Conservation (phyloP, 2,888 invertebrate genomes). For the Drosophila affinis region DNA sequence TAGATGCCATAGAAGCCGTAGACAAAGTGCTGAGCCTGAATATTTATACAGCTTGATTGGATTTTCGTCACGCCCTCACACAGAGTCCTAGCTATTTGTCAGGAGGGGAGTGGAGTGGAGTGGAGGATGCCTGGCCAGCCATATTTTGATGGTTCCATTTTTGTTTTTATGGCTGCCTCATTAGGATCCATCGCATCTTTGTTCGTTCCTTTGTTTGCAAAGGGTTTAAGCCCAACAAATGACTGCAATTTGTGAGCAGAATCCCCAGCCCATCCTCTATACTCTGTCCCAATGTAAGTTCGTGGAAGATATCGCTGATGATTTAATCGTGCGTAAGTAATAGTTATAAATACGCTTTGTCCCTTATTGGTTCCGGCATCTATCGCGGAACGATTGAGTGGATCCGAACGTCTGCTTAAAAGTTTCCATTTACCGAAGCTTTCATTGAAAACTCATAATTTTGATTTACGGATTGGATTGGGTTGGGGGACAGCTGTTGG, state of each 20-base stretch:
- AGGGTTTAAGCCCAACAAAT: conserved; percentile 74
- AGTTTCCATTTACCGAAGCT: conserved; percentile 39
- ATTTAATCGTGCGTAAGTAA: conserved; percentile 81
- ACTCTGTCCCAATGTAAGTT: background rate
- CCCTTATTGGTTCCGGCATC: conserved; percentile 30
- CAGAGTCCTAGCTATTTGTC: conserved; percentile 60
- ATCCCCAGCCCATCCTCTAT: conserved; percentile 8
- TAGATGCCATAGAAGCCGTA: conserved; percentile 8
- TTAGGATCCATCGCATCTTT: conserved; percentile 49
- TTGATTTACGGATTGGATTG: conserved; percentile 61
- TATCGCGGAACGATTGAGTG: conserved; percentile 20
- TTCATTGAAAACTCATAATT: conserved; percentile 71
- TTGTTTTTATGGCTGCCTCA: conserved; percentile 59
- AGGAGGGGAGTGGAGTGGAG: conserved; percentile 20
- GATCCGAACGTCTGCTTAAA: conserved; percentile 19
- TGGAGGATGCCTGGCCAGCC: conserved; percentile 22
- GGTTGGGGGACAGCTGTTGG: conserved; percentile 56
- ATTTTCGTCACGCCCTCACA: conserved; percentile 76
- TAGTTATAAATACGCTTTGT: conserved; percentile 64
- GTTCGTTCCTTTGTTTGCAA: conserved; percentile 52
- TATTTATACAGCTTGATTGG: conserved; percentile 77
- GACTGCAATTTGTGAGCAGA: conserved; percentile 58
- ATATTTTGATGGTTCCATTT: conserved; percentile 56
- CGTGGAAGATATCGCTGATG: conserved; percentile 39
- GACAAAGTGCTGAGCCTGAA: conserved; percentile 44